Evolutionary conservation across 2,888 invertebrate genomes (phyloP), one percentile per base, ranked within the genome.

Genomic region (Ophion obscuratus): DNA sequence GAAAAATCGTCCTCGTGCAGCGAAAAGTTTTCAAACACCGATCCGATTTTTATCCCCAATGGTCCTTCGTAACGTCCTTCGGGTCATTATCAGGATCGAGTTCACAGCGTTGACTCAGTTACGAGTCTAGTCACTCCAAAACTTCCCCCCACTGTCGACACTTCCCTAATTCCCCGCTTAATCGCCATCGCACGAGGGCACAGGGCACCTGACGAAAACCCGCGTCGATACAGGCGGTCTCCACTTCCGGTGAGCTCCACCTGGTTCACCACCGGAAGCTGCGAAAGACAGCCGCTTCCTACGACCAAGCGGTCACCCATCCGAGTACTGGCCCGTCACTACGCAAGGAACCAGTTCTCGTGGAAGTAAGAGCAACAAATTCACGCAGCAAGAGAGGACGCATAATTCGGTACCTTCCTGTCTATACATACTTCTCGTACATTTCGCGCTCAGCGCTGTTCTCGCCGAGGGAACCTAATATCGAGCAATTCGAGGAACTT

Each of bases 391-490:
- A 53, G 53, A 53, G 17, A 4, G 5, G 17, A 17, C 14, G 17
- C 14, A 53, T 17, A 53, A 17, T 53, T 53, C 1, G 17, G 17
- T 53, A 17, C 5, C 14, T 53, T 53, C 53, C 4, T 14, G 17
- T 53, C 53, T 53, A 14, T 17, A 14, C 53, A 53, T 17, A 53
- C 14, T 14, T 53, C 14, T 17, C 53, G 53, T 53, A 17, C 17
- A 53, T 53, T 17, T 53, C 14, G 53, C 17, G 14, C 53, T 53
- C 17, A 57, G 59, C 6, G 59, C 31, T 20, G 61, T 59, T 71
- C 66, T 77, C 64, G 67, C 77, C 71, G 73, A 59, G 66, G 71
- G 77, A 66, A 77, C 44, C 83, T 73, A 78, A 77, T 73, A 83
- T 83, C 66, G 36, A 47, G 59, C 66, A 77, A 83, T 27, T 76